phyloP scores from a whole-genome alignment of 1,140 invertebrate species.

The Pseudomyrmex dendroicus region DNA sequence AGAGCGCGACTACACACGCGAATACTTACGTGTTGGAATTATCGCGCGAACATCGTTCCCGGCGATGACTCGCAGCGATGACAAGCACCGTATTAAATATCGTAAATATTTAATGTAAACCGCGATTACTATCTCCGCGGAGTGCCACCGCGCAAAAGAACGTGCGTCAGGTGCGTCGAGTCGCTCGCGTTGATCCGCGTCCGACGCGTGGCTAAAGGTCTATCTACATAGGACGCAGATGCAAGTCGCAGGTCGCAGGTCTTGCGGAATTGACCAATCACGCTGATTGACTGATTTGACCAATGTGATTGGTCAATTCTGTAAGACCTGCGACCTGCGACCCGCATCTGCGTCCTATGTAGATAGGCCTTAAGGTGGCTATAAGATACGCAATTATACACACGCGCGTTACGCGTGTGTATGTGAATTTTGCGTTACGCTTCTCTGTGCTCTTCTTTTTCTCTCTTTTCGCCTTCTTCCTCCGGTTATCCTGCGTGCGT shows the following conservation, averaged over 20 bases:
- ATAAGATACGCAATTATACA: background rate
- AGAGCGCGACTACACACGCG: background rate
- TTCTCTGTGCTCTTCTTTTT: background rate
- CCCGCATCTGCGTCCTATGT: too few species aligned
- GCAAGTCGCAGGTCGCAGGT: too few species aligned
- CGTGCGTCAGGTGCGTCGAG: background rate
- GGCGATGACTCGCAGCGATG: background rate
- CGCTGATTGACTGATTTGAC: too few species aligned
- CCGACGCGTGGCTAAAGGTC: background rate
- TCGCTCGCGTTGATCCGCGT: background rate
- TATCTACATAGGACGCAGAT: too few species aligned
- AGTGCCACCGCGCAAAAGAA: background rate
- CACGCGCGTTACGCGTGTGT: too few species aligned
- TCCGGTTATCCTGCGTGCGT: too few species aligned
- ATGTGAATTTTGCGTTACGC: background rate
- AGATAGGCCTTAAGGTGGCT: too few species aligned
- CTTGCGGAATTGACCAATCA: too few species aligned
- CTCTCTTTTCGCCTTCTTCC: background rate
- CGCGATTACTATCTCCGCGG: constrained; percentile 10
- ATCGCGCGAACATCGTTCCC: too few species aligned
- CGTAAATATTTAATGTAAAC: constrained; percentile 70
- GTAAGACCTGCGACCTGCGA: too few species aligned
- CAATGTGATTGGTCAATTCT: too few species aligned
- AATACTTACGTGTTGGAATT: background rate
- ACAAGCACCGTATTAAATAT: constrained; percentile 56